Conservation (phyloP, 2,888 invertebrate species). For the Baronia brevicornis region DNA sequence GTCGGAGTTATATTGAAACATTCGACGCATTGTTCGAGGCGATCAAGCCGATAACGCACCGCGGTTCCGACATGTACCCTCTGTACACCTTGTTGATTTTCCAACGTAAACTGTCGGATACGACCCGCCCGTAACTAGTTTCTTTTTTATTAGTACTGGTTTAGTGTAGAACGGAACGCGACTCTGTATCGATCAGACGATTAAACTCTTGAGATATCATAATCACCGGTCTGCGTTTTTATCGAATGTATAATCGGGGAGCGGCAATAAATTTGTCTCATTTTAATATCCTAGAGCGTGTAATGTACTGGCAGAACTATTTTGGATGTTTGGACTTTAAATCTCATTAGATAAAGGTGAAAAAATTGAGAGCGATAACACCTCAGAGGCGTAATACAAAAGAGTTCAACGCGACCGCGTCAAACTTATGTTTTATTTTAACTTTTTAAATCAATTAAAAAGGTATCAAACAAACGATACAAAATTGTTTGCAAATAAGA, state of each 20-base stretch:
- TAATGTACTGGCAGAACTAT: slow-evolving; percentile 52
- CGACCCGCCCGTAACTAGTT: slow-evolving; percentile 62
- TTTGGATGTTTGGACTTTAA: slow-evolving; percentile 45
- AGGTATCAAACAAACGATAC: too few relatives aligned
- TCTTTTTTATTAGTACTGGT: slow-evolving; percentile 73
- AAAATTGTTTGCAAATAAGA: too few relatives aligned
- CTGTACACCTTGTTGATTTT: slow-evolving; percentile 69
- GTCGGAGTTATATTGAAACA: slow-evolving; percentile 72
- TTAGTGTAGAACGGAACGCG: slow-evolving; percentile 69
- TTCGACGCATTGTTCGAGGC: slow-evolving; percentile 67
- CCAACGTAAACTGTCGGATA: slow-evolving; percentile 66
- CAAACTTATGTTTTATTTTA: too few relatives aligned
- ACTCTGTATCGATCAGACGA: slow-evolving; percentile 68
- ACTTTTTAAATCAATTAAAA: too few relatives aligned
- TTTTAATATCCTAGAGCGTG: slow-evolving; percentile 69
- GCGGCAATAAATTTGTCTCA: slow-evolving; percentile 72
- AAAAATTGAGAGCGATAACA: slow-evolving; percentile 27
- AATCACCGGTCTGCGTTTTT: slow-evolving; percentile 73
- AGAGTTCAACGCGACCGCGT: slow-evolving; percentile 64
- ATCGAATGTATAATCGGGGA: slow-evolving; percentile 70
- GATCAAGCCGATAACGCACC: slow-evolving; percentile 69
- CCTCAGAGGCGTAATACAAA: slow-evolving; percentile 39
- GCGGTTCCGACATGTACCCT: slow-evolving; percentile 46
- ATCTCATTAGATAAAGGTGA: slow-evolving; percentile 39
- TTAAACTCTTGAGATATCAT: slow-evolving; percentile 70